phyloP scores from a whole-genome alignment of 2,113 vertebrate genomes.

The Danio rerio region GRCz12tu NC_133195.1:809001-809500 shows the following conservation, averaged over 20 bases:
- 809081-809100: no score
- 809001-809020: no score
- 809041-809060: no score
- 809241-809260: slow-evolving; percentile 9
- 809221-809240: slow-evolving; percentile 14
- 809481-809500: no score
- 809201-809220: neutral
- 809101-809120: no score
- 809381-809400: neutral
- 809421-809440: neutral
- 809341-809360: neutral
- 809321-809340: no score
- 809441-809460: neutral
- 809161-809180: neutral
- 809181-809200: neutral
- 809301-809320: neutral
- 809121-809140: no score
- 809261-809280: neutral
- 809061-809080: no score
- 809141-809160: no score
- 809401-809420: neutral
- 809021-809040: no score
- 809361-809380: neutral
- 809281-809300: neutral
- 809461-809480: neutral